A percentile compares a stretch with the other conserved stretches of the same genome.
Conservation (phyloP, 64 coral and sea anemone species). For the Trachythela sp. region DNA sequence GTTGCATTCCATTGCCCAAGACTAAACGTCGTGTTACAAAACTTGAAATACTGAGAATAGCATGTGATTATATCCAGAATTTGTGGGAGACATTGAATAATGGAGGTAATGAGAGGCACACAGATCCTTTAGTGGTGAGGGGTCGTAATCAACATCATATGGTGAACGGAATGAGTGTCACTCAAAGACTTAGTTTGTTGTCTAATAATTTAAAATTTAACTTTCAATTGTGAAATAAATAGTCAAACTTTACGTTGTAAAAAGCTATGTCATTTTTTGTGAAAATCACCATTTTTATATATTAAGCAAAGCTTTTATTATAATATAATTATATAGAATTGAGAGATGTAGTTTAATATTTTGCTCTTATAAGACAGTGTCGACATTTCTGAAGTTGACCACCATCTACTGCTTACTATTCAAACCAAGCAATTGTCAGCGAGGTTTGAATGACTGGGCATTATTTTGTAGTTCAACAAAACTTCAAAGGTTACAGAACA, state of each 20-base stretch:
- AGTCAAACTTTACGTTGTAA: background rate
- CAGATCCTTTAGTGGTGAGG: constrained; percentile 44
- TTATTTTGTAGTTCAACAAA: no score
- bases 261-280: background rate
- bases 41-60: constrained; percentile 89
- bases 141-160: constrained; percentile 50
- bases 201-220: constrained; percentile 15
- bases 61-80: constrained; percentile 88
- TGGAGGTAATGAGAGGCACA: constrained; percentile 32
- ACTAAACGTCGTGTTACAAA: constrained; percentile 90
- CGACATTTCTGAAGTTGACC: no score
- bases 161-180: constrained; percentile 88
- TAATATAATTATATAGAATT: no score
- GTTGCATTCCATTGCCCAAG: constrained; percentile 86
- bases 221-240: background rate
- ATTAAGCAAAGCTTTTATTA: no score
- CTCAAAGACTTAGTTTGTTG: constrained; percentile 63
- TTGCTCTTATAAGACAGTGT: no score
- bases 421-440: no score
- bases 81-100: constrained; percentile 81
- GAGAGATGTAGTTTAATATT: no score
- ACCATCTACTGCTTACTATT: no score
- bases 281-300: no score
- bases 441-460: no score
- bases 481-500: no score